Base-by-base conservation (phyloP, 2,888 invertebrate genomes). In the Balanococcus diminutus region DNA sequence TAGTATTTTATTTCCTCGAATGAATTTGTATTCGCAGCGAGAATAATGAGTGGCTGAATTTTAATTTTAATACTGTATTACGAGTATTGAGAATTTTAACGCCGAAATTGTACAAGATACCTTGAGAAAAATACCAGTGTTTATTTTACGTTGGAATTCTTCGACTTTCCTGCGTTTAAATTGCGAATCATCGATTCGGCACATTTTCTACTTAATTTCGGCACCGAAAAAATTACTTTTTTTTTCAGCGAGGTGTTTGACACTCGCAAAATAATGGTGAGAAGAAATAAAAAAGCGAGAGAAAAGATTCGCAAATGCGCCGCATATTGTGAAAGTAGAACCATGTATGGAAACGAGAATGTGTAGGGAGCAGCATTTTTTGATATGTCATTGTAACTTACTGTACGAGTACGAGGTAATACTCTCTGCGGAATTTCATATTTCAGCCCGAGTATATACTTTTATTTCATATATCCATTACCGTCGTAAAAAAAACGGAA, bases 21-120 rank as follows among this genome's bases (percentile, higher is more conserved):
- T 42, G 42, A 82, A 82, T 82, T 82, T 42, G 81, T 82, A 82
- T 82, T 82, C 81, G n/a, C n/a, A 46, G 39, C 14, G 22, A 82
- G 81, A 82, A 36, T 36, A 82, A 42, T 42, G 42, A 82, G 39
- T 42, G 22, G 81, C 46, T 82, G 46, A 82, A 82, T 39, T 82
- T 82, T 82, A 82, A 82, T 82, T 82, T 42, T 14, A 61, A 61
- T 61, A 42, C 42, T 42, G 16, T 42, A 42, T n/a, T 42, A 42
- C 42, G 42, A 42, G 42, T 61, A 61, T 25, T 61, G 14, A 9
- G 61, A 61, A 61, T 61, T 61, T 61, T 61, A 11, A 14, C 14
- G 14, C 42, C 8, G 16, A 42, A 42, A 16, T 42, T 16, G 42
- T 42, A n/a, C n/a, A n/a, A n/a, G n/a, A n/a, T n/a, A n/a, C n/a